Percentiles rank a stretch among this genome's conserved stretches.
phyloP scores from a whole-genome alignment of 92 coral and sea anemone species.

The Epizoanthus ramosus region DNA sequence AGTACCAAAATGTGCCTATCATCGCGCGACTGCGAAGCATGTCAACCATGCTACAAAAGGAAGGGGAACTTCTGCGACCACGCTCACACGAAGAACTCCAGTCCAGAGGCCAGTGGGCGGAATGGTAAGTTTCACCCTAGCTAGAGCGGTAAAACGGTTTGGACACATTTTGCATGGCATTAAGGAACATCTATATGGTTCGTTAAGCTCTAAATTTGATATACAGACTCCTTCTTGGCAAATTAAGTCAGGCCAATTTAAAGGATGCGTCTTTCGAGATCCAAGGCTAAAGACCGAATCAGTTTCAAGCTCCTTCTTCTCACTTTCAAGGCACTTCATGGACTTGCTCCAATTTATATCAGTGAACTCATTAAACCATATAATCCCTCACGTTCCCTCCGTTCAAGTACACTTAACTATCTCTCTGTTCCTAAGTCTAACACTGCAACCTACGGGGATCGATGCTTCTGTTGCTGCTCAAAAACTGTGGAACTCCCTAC shows the following conservation, averaged over 20 bases:
- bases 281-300: no score
- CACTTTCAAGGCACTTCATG: no score
- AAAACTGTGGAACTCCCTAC: no score
- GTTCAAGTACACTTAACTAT: no score
- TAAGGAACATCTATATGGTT: not conserved
- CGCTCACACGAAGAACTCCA: not conserved
- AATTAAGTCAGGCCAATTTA: conserved; percentile 5
- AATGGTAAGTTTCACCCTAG: conserved; percentile 2
- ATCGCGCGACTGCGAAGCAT: not conserved
- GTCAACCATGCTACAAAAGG: not conserved
- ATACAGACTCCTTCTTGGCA: conserved; percentile 31
- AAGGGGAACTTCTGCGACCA: not conserved
- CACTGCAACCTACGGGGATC: no score
- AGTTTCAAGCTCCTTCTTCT: no score
- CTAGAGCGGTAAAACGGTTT: conserved; percentile 20
- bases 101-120: not conserved
- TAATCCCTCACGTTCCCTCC: no score
- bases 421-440: no score
- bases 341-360: no score
- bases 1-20: conserved; percentile 7
- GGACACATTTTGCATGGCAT: not conserved
- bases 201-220: conserved; percentile 10
- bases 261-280: conserved; percentile 30
- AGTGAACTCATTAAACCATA: no score
- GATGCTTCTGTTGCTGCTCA: no score